These are phyloP conservation scores for Cyphomyrus discorhynchus DNA, from an alignment of 2,113 vertebrate species.

Conservation along the genomic window DNA sequence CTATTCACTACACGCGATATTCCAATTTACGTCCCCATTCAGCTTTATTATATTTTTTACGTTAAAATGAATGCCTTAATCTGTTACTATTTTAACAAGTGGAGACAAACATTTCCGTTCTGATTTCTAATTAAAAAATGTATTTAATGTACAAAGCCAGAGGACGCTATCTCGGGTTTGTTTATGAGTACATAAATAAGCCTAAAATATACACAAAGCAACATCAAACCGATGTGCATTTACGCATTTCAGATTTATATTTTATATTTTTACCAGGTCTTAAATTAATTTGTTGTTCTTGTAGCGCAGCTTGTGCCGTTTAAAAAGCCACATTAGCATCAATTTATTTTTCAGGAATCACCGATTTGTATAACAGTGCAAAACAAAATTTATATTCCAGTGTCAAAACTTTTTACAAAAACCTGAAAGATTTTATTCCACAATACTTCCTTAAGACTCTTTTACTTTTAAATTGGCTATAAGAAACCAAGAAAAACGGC, in stretches of 20 bases:
- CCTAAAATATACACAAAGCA: neutral
- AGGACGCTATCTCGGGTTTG: neutral
- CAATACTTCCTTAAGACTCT: neutral
- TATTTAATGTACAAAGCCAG: neutral
- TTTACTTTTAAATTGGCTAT: slow-evolving; percentile 4
- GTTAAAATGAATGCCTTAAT: neutral
- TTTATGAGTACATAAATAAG: neutral
- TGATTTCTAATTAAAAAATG: neutral
- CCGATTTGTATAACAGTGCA: neutral
- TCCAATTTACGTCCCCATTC: neutral
- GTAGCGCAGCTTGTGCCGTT: neutral
- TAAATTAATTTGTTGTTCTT: neutral
- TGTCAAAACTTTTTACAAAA: neutral
- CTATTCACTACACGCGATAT: neutral
- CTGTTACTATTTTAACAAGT: neutral
- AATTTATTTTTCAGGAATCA: neutral
- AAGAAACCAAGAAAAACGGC: neutral
- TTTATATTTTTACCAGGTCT: neutral
- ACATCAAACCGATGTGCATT: neutral
- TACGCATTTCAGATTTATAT: neutral
- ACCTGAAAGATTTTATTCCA: neutral
- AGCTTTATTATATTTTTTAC: neutral
- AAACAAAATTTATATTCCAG: neutral
- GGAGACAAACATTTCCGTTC: neutral
- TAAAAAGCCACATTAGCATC: neutral